A percentile compares a stretch with the other conserved stretches of the same genome.
Conservation (phyloP, 2,113 vertebrate genomes). For the Gymnorhina tibicen region DNA sequence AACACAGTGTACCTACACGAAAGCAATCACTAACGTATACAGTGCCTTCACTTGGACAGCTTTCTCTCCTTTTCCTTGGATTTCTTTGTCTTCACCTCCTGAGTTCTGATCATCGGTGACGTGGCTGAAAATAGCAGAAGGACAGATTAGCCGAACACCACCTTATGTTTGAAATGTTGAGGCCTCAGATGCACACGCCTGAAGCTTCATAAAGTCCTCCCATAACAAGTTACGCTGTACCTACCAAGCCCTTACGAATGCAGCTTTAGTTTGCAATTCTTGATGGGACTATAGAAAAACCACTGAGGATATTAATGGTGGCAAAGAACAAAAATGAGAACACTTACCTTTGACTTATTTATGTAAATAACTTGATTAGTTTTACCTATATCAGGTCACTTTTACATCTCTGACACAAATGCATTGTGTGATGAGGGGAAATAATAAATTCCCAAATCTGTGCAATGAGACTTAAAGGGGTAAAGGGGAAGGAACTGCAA, state of each 20-base stretch:
- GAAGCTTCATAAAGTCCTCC: not conserved
- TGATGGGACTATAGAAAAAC: not conserved
- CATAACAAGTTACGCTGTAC: not conserved
- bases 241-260: not conserved
- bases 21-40: not conserved
- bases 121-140: conserved; percentile 67
- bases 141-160: not conserved
- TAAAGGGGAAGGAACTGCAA: not conserved
- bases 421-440: not conserved
- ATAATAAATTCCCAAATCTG: not conserved
- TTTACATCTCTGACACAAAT: not conserved
- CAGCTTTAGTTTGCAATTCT: not conserved
- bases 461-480: not conserved
- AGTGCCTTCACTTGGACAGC: conserved; percentile 54
- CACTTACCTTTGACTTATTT: not conserved
- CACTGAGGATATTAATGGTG: not conserved
- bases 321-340: not conserved
- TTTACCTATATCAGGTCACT: not conserved
- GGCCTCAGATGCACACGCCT: not conserved
- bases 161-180: not conserved
- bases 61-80: conserved; percentile 65
- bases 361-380: not conserved
- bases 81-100: conserved; percentile 63
- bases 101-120: conserved; percentile 61
- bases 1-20: not conserved